These are phyloP conservation scores for Lasioglossum baleicum DNA, from an alignment of 1,140 invertebrate genomes.

Conservation along the genomic window DNA sequence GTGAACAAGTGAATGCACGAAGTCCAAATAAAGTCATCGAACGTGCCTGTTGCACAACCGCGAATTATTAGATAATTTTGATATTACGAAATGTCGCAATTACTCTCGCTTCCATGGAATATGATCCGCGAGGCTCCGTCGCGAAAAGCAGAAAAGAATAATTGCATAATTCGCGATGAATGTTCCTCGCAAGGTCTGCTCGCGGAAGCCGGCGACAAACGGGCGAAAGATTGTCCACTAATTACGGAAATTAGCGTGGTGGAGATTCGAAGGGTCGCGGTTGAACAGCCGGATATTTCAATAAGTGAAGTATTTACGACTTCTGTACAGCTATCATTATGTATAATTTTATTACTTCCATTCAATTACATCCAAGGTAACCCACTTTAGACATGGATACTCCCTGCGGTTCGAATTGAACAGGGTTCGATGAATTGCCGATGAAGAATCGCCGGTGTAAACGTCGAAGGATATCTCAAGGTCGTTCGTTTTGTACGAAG, in stretches of 20 bases:
- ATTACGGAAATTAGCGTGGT: not conserved
- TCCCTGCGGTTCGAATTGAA: not conserved
- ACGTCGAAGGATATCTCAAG: not conserved
- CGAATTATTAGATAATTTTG: conserved; percentile 29
- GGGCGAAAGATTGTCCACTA: not conserved
- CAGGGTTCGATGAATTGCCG: not conserved
- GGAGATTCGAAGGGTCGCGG: not conserved
- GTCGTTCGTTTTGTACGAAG: not conserved
- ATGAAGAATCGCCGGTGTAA: not conserved
- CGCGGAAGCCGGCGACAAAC: not conserved
- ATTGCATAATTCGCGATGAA: conserved; percentile 5
- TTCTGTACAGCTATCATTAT: not conserved
- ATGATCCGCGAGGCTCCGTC: not conserved
- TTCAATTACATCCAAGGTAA: conserved; percentile 1
- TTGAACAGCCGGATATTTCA: not conserved
- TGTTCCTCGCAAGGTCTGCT: not conserved
- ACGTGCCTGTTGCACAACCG: conserved; percentile 3
- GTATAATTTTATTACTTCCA: not conserved
- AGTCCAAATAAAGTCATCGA: conserved; percentile 1
- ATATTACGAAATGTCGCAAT: conserved; percentile 13
- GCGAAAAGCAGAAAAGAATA: not conserved
- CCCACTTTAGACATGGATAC: not conserved
- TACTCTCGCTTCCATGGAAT: not conserved
- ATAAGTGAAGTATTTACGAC: not conserved
- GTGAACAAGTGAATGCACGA: not conserved